Base-by-base conservation (phyloP, 2,888 invertebrate species). In the Blera fallax region DNA sequence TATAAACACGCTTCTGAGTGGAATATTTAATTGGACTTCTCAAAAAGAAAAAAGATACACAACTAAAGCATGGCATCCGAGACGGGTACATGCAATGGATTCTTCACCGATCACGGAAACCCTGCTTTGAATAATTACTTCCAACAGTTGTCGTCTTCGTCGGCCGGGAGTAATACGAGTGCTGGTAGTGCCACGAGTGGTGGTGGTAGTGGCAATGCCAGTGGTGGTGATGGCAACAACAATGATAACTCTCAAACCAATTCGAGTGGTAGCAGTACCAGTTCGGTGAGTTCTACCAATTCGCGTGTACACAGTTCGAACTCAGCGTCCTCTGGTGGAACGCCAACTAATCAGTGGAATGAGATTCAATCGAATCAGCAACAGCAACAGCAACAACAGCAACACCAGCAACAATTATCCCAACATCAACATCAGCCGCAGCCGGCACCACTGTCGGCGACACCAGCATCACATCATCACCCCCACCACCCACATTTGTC, bases 71-170 rank as follows among this genome's bases (percentile, higher is more conserved):
- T 88, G 88, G 76, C 87, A 16, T 83, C 88, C 40, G 89, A 89
- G 24, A 73, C 89, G 60, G 69, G 81, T 11, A 88, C 91, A n/a
- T 91, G 90, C 82, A 89, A 88, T 80, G 89, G 90, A 69, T 92
- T 91, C 88, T 92, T 90, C 73, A 90, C 90, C 87, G 91, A 92
- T 84, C 91, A 91, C 60, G 89, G 90, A 14, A 91, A 88, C 84
- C 87, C 89, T 10, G 89, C 89, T 18, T 45, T 92, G 64, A 90
- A 90, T 87, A 91, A 90, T 79, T 89, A 85, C 76, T 85, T 85
- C 37, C 80, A 91, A 6, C 89, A 89, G 21, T 88, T 90, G 27
- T 89, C 89, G 2, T 89, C 90, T 0, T 89, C 89, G 4, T 89
- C 88, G 0, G 88, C 87, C 40, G 87, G 87, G 11, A 87, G 81